Conservation (phyloP, 2,113 vertebrate species). For the Oceanites oceanicus region DNA sequence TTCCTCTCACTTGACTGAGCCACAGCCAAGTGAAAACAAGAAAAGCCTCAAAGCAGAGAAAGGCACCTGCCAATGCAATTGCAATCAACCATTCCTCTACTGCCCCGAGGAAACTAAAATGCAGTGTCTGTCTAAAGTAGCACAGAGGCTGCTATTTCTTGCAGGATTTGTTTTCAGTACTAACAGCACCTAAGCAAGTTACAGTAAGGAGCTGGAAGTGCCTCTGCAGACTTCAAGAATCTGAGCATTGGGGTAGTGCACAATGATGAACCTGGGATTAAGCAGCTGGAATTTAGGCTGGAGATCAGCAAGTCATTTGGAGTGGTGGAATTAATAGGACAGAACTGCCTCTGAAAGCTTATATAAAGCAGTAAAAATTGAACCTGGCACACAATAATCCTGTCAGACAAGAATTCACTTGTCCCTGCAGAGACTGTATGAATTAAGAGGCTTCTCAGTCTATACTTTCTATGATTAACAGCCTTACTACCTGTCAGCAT, state of each 20-base stretch:
- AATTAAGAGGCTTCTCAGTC: background rate
- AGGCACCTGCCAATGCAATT: conserved; percentile 17
- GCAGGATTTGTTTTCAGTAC: background rate
- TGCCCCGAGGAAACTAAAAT: background rate
- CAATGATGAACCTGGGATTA: background rate
- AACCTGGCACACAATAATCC: background rate
- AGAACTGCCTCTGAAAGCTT: background rate
- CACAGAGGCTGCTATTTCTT: background rate
- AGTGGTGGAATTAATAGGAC: background rate
- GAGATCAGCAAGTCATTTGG: background rate
- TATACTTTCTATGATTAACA: background rate
- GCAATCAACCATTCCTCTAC: background rate
- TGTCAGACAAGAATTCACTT: background rate
- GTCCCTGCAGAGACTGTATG: background rate
- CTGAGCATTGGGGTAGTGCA: background rate
- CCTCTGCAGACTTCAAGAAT: background rate
- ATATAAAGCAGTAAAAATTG: background rate
- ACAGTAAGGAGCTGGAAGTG: background rate
- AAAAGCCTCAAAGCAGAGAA: background rate
- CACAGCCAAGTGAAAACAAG: background rate
- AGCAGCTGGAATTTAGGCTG: background rate
- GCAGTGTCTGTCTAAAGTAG: background rate
- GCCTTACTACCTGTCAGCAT: background rate
- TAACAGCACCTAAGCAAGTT: background rate
- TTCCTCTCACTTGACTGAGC: conserved; percentile 37